Evolutionary conservation across 1,140 invertebrate genomes (phyloP).

Genomic region (Papilio dardanus): DNA sequence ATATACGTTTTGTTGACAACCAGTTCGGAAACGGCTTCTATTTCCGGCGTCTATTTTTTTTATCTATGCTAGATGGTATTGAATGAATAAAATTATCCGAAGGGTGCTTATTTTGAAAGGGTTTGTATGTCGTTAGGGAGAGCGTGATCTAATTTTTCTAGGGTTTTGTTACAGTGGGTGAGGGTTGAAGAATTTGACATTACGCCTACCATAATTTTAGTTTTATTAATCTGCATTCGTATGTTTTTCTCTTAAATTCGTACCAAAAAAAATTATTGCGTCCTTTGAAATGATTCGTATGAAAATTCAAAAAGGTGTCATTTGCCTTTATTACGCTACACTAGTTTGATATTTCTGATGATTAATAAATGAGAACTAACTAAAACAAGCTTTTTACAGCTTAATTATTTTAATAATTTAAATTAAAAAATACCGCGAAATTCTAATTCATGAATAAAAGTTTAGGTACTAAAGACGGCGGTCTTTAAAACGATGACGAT

Average conservation of each 20-base stretch:
- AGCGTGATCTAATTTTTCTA: constrained; percentile 66
- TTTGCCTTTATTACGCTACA: no score
- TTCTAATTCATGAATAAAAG: not conserved
- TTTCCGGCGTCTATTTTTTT: constrained; percentile 73
- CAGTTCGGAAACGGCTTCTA: constrained; percentile 51
- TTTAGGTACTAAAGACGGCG: not conserved
- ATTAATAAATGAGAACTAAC: not conserved
- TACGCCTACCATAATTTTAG: constrained; percentile 17
- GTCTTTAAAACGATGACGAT: constrained; percentile 1
- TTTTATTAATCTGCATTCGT: not conserved
- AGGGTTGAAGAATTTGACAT: constrained; percentile 18
- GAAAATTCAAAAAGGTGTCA: no score
- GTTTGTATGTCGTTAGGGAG: constrained; percentile 60
- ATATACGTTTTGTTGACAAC: constrained; percentile 28
- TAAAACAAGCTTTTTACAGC: not conserved
- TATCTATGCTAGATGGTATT: constrained; percentile 55
- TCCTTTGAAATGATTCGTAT: no score
- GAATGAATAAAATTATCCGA: constrained; percentile 78
- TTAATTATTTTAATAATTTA: not conserved
- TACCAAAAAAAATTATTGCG: not conserved
- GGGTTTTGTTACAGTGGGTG: constrained; percentile 42
- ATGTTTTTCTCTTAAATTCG: not conserved
- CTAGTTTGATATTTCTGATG: no score
- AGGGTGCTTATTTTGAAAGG: constrained; percentile 64
- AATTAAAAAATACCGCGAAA: not conserved